Base-by-base conservation (phyloP, 2,113 vertebrate species). In the Recurvirostra avosetta region DNA sequence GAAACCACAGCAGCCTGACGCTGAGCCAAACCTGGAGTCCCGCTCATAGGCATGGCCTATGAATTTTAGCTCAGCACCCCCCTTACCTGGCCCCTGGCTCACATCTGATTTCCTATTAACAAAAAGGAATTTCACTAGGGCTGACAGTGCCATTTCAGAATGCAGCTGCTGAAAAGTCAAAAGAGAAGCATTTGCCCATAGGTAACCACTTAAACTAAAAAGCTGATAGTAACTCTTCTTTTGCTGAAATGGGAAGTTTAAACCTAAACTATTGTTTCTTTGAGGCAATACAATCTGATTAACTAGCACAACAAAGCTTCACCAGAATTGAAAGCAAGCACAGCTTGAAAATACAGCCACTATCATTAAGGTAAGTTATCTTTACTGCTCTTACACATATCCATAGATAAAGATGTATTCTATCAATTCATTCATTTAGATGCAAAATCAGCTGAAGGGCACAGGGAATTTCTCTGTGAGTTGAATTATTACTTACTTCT, bases 1-100 rank as follows among this genome's bases (percentile, higher is more conserved):
- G 30, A 76, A 43, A n/a, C 7, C 38, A 41, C 4, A 1, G 23
- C 63, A 22, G 38, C n/a, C 63, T 15, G 49, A n/a, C 0, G 1
- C 12, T 11, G 34, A 63, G 34, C 22, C 61, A 36, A 29, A 29
- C 8, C 40, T 15, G 21, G 30, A 55, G n/a, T 25, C 25, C 61
- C 4, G 3, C 41, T 80, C 19, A 10, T 10, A 40, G 49, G 34
- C n/a, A 55, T 2, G 4, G 12, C 50, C 34, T 30, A 9, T 8
- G 43, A 36, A 21, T 62, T 65, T 52, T 11, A 61, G 34, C 34
- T 63, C 68, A 63, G 68, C 53, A 68, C 27, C 4, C 11, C 2
- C 26, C 19, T 38, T 19, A 27, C 45, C 23, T 36, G 17, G 49
- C 27, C 49, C 67, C 55, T 52, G 62, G 36, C 75, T 86, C 15